phyloP scores from a whole-genome alignment of 2,797 vertebrate species.

The Triplophysa bombifrons region DNA sequence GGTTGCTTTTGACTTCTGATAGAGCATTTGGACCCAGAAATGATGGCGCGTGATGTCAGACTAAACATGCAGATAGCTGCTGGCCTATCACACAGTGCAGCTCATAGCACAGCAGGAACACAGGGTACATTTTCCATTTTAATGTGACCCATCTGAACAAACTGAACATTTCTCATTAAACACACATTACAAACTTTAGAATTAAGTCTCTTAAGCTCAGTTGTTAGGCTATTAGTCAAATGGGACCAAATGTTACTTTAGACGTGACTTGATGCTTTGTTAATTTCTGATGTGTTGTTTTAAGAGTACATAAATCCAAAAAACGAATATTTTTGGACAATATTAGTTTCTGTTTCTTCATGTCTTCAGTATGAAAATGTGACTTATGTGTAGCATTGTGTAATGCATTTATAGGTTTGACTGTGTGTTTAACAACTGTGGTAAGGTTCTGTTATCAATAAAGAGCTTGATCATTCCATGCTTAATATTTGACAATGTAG shows the following conservation, averaged over 20 bases:
- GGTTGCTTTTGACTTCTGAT: too few species aligned
- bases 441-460: background rate
- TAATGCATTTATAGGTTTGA: too few species aligned
- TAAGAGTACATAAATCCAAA: too few species aligned
- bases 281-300: background rate
- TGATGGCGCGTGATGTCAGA: too few species aligned
- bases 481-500: background rate
- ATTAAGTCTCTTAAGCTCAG: constrained; percentile 21
- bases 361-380: background rate
- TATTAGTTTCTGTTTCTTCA: background rate
- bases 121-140: constrained; percentile 61
- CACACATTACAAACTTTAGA: constrained; percentile 7
- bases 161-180: constrained; percentile 54
- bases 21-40: too few species aligned
- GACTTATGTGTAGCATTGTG: too few species aligned
- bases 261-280: constrained; percentile 8
- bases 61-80: constrained; percentile 12
- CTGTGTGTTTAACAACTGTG: background rate
- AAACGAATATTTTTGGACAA: too few species aligned
- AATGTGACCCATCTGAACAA: constrained; percentile 58
- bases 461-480: background rate
- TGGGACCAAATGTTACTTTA: constrained; percentile 27
- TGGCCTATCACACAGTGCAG: constrained; percentile 14
- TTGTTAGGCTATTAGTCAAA: constrained; percentile 2
- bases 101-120: constrained; percentile 59